phyloP scores from a whole-genome alignment of 2,113 vertebrate genomes.

The Origma solitaria region DNA sequence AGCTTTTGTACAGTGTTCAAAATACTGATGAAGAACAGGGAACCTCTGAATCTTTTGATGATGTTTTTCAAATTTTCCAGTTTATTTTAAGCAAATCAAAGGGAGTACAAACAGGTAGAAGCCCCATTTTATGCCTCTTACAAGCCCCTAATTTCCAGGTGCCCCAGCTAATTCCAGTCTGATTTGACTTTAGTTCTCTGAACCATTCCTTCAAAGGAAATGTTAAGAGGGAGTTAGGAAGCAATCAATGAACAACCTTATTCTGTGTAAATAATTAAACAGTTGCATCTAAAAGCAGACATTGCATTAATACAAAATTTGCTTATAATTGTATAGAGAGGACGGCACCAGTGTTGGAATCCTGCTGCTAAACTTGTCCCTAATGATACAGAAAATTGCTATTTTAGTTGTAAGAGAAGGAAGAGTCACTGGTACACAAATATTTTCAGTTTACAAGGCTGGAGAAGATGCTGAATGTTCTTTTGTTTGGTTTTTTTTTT shows the following conservation, averaged over 20 bases:
- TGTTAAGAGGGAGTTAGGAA: neutral
- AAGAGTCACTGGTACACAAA: neutral
- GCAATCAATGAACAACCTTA: constrained; percentile 25
- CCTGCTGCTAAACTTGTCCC: neutral
- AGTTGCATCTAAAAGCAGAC: constrained; percentile 60
- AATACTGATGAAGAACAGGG: neutral
- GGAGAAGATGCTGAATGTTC: neutral
- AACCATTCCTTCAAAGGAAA: constrained; percentile 3
- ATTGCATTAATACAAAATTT: constrained; percentile 36
- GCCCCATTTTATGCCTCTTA: neutral
- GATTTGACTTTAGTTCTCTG: neutral
- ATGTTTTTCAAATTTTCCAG: neutral
- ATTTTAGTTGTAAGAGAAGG: neutral
- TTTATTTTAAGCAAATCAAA: neutral
- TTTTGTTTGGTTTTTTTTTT: neutral
- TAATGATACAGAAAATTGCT: neutral
- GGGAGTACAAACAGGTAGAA: neutral
- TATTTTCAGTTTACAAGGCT: neutral
- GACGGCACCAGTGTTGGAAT: neutral
- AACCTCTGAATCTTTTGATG: neutral
- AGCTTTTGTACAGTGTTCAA: neutral
- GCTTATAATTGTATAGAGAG: neutral
- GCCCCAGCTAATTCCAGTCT: neutral
- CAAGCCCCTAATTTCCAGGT: neutral
- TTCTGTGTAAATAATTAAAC: constrained; percentile 45